Evolutionary conservation across 2,797 vertebrate species (phyloP), one percentile per base, ranked within the genome.

Genomic region (Helarctos malayanus): DNA sequence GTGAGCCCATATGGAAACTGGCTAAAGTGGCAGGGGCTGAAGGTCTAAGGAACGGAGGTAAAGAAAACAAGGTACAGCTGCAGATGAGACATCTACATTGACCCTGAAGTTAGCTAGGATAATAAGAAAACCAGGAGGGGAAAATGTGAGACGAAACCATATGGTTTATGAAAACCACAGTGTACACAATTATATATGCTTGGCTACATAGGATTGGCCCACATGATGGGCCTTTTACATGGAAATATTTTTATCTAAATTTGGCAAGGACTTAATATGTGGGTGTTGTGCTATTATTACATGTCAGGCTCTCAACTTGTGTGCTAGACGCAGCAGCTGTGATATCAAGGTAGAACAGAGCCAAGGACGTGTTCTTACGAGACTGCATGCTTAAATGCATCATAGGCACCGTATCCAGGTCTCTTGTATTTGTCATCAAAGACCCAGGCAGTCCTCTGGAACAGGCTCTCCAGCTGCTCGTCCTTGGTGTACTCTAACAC

Each of bases 381-480:
- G 78, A 99, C 99, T 7, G 99, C 99, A 91, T 99, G 99, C 97
- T 99, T 99, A 99, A 99, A 99, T 85, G 99, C 99, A 89, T 99
- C 99, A 1, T 99, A 99, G 71, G 99, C 99, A 14, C 99, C 99
- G n/a, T 99, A 99, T 98, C 99, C 99, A 0, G 99, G 99, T 88
- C 99, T 99, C 98, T 99, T 99, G 99, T 99, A 99, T 94, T 99
- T 99, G 98, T 99, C 99, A 97, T 99, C 99, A 38, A 99, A 99
- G 9, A 99, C 99, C 99, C 99, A 99, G 97, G 99, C 99, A 21
- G 99, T 99, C 97, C 99, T 99, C 99, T 99, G 99, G 98, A 99
- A 99, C 90, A 99, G 98, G 97, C 99, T 99, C 98, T 99, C 99
- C 49, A 99, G 99, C 97, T 99, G 99, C 98, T 99, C 99, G 29